Conservation (phyloP, 2,113 vertebrate genomes). For the Percina caprodes region DNA sequence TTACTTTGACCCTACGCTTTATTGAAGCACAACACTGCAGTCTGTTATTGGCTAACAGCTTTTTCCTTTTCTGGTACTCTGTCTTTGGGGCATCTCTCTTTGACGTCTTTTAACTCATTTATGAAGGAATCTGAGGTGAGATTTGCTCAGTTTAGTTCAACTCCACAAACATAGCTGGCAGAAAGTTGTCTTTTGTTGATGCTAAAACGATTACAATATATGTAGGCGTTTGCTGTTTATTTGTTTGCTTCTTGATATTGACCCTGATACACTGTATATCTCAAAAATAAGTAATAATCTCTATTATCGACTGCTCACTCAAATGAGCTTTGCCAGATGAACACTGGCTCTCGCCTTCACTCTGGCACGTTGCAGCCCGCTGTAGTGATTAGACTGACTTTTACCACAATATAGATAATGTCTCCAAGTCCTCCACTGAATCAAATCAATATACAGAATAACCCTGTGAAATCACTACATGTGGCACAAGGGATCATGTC, state of each 20-base stretch:
- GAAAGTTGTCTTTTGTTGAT: too few relatives aligned
- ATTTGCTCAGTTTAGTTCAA: background rate
- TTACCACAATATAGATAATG: background rate
- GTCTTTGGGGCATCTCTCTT: conserved; percentile 31
- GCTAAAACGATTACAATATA: too few relatives aligned
- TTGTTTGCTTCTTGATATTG: too few relatives aligned
- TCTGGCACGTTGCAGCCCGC: background rate
- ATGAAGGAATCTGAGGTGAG: background rate
- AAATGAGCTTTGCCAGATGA: background rate
- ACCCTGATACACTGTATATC: too few relatives aligned
- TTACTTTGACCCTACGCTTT: conserved; percentile 16
- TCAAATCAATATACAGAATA: conserved; percentile 14
- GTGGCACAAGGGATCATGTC: background rate
- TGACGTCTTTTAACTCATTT: conserved; percentile 27
- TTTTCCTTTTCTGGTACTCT: background rate
- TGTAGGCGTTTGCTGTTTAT: too few relatives aligned
- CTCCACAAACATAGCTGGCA: too few relatives aligned
- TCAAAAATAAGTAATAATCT: too few relatives aligned
- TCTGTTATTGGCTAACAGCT: conserved; percentile 3
- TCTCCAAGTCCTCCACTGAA: background rate
- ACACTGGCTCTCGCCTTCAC: background rate
- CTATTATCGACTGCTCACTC: background rate
- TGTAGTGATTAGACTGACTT: background rate
- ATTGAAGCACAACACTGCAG: background rate
- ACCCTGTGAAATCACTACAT: background rate